Evolutionary conservation across 2,113 vertebrate genomes (phyloP), one percentile per base, ranked within the genome.

Genomic region (Scartelaos histophorus): DNA sequence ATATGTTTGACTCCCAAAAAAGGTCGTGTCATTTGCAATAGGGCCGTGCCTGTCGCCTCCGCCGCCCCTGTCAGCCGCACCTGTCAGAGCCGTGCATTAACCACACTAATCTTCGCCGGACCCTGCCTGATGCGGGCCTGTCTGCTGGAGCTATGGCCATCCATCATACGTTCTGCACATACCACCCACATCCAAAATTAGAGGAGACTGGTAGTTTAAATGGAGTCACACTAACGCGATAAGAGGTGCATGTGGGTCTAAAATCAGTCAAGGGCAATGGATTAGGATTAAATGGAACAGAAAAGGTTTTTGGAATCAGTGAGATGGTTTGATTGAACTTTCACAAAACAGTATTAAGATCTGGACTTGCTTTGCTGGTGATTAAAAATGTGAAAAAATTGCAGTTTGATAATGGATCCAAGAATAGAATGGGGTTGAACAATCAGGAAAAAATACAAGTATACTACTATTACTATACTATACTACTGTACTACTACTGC

Each of bases 1-100:
- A 84, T 82, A 46, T 92, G 92, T 92, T 90, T 91, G 89, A 91
- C 90, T 89, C 74, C 68, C 78, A 76, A 83, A 83, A 91, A 93
- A 92, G 90, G 91, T 91, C 80, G 85, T 73, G 90, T 92, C 88
- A 88, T 86, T 85, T 89, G 82, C 68, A 82, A 47, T 88, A 76
- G 78, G 74, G 75, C 80, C 88, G 83, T 78, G 47, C 82, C 82
- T 67, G 74, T 86, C 61, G 47, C 70, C 57, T 49, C 81, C 83
- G 83, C 86, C 79, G 86, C 82, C 82, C 84, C 83, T 84, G 89
- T 85, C 88, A 87, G 76, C 38, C 10, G 86, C 82, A 84, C 84
- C 83, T 84, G 89, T 85, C 88, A 87, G 76, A 83, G 85, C 76
- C 57, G 80, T 80, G 69, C 85, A 87, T 85, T 90, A 82, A 88